Conservation (phyloP, 2,888 invertebrate genomes). For the Melanostoma mellinum region DNA sequence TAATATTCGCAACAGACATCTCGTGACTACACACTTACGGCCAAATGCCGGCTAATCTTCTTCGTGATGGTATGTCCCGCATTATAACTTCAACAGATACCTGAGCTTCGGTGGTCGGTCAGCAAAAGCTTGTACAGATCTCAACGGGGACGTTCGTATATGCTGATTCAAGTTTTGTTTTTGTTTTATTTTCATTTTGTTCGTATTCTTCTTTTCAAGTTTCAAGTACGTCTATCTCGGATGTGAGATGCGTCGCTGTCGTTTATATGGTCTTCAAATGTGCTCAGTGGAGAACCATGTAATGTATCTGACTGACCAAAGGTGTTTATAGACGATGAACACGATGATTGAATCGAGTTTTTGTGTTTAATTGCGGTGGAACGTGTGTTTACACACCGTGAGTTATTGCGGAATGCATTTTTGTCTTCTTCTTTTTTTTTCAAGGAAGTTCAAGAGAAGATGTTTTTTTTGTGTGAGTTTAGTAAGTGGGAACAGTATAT, state of each 20-base stretch:
- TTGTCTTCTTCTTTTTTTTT: constrained; percentile 15
- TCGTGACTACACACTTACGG: constrained; percentile 57
- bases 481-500: constrained; percentile 25
- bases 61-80: constrained; percentile 59
- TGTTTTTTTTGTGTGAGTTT: background rate
- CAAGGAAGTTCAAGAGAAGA: constrained; percentile 61
- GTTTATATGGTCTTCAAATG: constrained; percentile 47
- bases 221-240: constrained; percentile 28
- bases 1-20: constrained; percentile 58
- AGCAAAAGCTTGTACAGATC: constrained; percentile 5
- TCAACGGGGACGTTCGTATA: background rate
- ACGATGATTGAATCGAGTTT: constrained; percentile 35
- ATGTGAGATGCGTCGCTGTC: constrained; percentile 22
- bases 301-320: constrained; percentile 48
- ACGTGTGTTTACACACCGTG: constrained; percentile 26
- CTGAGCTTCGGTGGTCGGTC: constrained; percentile 30
- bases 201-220: background rate
- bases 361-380: constrained; percentile 25
- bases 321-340: constrained; percentile 31
- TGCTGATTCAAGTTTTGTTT: constrained; percentile 40
- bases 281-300: constrained; percentile 36
- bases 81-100: constrained; percentile 34
- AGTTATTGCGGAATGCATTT: constrained; percentile 14
- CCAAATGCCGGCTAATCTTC: constrained; percentile 65
- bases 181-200: constrained; percentile 9